A percentile compares a stretch with the other conserved stretches of the same genome.
These are phyloP conservation scores for Rambutsinella grinnellia DNA, from an alignment of 2,888 invertebrate genomes.

Conservation along the genomic window DNA sequence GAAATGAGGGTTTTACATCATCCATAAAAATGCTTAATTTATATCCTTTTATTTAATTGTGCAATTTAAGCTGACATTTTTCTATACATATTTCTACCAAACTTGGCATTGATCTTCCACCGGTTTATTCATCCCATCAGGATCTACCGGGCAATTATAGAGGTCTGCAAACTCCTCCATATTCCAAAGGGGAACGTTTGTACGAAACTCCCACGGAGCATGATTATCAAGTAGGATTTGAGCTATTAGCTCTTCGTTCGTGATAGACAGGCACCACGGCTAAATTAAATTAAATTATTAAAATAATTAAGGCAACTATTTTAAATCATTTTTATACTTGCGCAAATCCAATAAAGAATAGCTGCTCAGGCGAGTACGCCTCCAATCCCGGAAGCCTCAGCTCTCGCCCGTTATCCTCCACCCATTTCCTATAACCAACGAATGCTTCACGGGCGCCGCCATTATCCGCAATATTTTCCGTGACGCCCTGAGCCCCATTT, in stretches of 20 bases:
- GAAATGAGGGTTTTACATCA: too few species aligned
- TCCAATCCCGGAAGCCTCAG: slow-evolving; percentile 79
- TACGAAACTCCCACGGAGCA: slow-evolving; percentile 79
- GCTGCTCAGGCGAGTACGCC: slow-evolving; percentile 78
- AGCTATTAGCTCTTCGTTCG: slow-evolving; percentile 80
- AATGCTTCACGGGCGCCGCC: slow-evolving; percentile 95
- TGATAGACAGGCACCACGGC: slow-evolving; percentile 87
- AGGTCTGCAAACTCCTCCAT: slow-evolving; percentile 71
- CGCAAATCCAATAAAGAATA: slow-evolving; percentile 93
- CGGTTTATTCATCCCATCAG: slow-evolving; percentile 72
- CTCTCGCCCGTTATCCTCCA: slow-evolving; percentile 70
- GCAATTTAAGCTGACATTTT: too few species aligned
- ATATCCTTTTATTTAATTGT: too few species aligned
- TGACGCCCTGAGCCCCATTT: slow-evolving; percentile 80
- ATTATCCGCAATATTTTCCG: slow-evolving; percentile 76
- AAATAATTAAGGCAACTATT: background rate
- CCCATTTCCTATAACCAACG: slow-evolving; percentile 84
- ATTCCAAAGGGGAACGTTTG: slow-evolving; percentile 73
- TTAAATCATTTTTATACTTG: slow-evolving; percentile 76
- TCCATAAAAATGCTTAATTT: too few species aligned
- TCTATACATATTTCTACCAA: too few species aligned
- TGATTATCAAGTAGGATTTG: slow-evolving; percentile 78
- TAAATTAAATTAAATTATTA: background rate
- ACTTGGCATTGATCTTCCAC: slow-evolving; percentile 69
- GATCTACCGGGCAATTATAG: slow-evolving; percentile 70